phyloP scores from a whole-genome alignment of 2,113 vertebrate genomes.

The Osmerus mordax region DNA sequence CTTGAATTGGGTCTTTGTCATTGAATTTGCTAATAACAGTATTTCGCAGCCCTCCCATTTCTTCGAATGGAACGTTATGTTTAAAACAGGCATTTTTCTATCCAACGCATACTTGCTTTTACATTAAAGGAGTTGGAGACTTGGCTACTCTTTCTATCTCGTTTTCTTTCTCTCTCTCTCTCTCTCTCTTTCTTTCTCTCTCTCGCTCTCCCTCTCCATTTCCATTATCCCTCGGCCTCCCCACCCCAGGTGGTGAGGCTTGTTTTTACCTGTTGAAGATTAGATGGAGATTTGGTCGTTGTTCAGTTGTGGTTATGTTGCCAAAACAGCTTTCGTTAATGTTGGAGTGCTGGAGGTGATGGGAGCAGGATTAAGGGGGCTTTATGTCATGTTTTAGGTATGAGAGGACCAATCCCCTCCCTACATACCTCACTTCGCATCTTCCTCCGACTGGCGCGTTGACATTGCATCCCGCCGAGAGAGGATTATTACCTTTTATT shows the following conservation, averaged over 20 bases:
- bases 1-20: not conserved
- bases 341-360: not conserved
- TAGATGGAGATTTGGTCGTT: not conserved
- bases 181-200: not conserved
- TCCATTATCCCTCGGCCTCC: not conserved
- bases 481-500: conserved; percentile 58
- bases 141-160: not conserved
- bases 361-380: not conserved
- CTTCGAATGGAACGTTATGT: conserved; percentile 1
- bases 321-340: conserved; percentile 27
- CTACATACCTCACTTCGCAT: not conserved
- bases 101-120: too few relatives aligned
- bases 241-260: not conserved
- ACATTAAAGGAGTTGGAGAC: too few relatives aligned
- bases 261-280: conserved; percentile 30
- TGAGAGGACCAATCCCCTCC: conserved; percentile 2
- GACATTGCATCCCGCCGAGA: conserved; percentile 42
- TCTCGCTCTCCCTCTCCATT: not conserved
- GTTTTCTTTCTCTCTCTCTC: not conserved
- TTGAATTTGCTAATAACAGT: not conserved
- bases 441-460: conserved; percentile 9
- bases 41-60: not conserved
- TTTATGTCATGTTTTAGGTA: not conserved
- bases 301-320: conserved; percentile 13
- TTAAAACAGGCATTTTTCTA: not conserved